Conservation (phyloP, 2,113 vertebrate genomes). For the Egretta garzetta region DNA sequence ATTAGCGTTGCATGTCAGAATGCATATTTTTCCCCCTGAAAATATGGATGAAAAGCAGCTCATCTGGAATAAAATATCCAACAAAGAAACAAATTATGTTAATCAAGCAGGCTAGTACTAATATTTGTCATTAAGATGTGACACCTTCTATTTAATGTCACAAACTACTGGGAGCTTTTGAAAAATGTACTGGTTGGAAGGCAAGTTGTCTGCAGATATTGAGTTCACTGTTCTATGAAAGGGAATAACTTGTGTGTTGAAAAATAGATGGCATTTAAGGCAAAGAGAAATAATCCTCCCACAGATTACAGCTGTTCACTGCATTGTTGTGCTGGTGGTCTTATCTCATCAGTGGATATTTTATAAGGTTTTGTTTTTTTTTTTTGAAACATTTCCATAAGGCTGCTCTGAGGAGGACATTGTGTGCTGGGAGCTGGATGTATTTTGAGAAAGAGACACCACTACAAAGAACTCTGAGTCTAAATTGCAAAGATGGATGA, state of each 20-base stretch:
- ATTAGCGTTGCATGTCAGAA: conserved; percentile 23
- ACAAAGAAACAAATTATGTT: conserved; percentile 52
- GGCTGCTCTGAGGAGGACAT: not conserved
- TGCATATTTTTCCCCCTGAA: not conserved
- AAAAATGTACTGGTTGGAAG: not conserved
- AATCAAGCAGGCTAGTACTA: conserved; percentile 13
- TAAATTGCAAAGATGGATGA: conserved; percentile 19
- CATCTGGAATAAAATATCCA: conserved; percentile 47
- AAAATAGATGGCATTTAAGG: conserved; percentile 23
- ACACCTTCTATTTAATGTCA: conserved; percentile 31
- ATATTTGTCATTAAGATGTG: conserved; percentile 46
- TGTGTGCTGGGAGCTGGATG: not conserved
- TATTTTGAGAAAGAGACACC: not conserved
- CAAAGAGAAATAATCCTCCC: conserved; percentile 31
- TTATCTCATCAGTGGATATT: conserved; percentile 38
- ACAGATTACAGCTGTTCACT: conserved; percentile 47
- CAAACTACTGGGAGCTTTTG: not conserved
- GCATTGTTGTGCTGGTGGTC: conserved; percentile 29
- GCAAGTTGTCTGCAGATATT: not conserved
- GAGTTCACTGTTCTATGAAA: not conserved
- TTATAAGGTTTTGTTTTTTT: not conserved
- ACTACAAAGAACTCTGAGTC: not conserved
- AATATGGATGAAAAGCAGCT: conserved; percentile 27
- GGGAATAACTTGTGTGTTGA: not conserved
- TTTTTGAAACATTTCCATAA: not conserved